Conservation (phyloP, 37 sponge, comb jelly and placozoan species). For the Agelas oroides region DNA sequence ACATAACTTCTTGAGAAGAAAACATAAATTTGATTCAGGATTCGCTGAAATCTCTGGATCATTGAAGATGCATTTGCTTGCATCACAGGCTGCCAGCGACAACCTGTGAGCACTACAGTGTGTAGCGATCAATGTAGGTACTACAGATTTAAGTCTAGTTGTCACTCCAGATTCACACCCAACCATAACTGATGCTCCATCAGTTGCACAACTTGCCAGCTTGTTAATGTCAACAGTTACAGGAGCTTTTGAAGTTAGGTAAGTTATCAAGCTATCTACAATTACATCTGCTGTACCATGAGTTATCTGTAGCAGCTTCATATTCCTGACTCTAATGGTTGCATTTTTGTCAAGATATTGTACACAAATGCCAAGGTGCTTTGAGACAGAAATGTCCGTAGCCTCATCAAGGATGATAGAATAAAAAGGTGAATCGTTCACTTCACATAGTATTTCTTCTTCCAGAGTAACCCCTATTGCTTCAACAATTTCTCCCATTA, state of each 20-base stretch:
- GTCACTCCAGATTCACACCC: too few species aligned
- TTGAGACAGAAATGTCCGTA: neutral
- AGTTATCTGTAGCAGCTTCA: neutral
- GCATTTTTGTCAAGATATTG: slow-evolving; percentile 24
- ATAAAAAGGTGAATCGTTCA: neutral
- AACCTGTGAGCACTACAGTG: slow-evolving; percentile 61
- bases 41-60: slow-evolving; percentile 37
- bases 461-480: slow-evolving; percentile 30
- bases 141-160: too few species aligned
- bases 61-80: slow-evolving; percentile 13
- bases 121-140: neutral
- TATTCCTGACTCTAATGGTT: neutral
- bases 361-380: slow-evolving; percentile 35
- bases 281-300: slow-evolving; percentile 17
- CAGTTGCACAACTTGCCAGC: slow-evolving; percentile 32
- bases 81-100: slow-evolving; percentile 39
- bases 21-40: slow-evolving; percentile 45
- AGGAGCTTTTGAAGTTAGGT: slow-evolving; percentile 22
- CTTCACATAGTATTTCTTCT: slow-evolving; percentile 24
- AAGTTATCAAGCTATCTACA: slow-evolving; percentile 22
- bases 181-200: too few species aligned
- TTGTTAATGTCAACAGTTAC: slow-evolving; percentile 11
- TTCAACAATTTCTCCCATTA: slow-evolving; percentile 36
- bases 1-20: slow-evolving; percentile 8
- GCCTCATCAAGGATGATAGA: neutral